Base-by-base conservation (phyloP, 2,797 vertebrate genomes). In the Coracias cyanogaster region DNA sequence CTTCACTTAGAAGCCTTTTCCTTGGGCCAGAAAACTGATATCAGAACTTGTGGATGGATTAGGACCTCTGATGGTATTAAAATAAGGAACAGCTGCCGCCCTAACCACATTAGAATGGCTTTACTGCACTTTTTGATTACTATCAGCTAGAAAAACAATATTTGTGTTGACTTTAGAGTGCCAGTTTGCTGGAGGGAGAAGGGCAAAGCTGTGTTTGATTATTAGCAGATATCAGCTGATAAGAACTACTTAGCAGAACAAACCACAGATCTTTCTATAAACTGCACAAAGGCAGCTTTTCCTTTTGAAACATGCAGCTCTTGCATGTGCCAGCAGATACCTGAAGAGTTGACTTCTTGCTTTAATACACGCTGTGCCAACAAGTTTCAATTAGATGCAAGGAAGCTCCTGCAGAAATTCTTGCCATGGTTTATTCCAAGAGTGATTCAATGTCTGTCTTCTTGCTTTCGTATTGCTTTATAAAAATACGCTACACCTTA, bases 61-160 rank as follows among this genome's bases (percentile, higher is more conserved):
- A 94, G 94, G 80, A 96, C 91, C 78, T 90, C 66, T 86, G 87
- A 95, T 73, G 91, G 61, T 78, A 97, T 92, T 97, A 96, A 97
- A 97, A 95, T 93, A 89, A 95, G 87, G 94, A 94, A 97, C 97
- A 98, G 97, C 97, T 97, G 97, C 80, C 94, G 93, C 58, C 28
- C 67, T 96, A 97, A 96, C 87, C 80, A 91, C 91, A 95, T 97
- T 95, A 96, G 71, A 86, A 77, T 84, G 81, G 94, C 92, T 95
- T 95, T 97, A 94, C 87, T 93, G 92, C 87, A 93, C 94, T 94
- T 97, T 91, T 91, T 95, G 93, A 97, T 97, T 91, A 84, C 84
- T 77, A 95, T 96, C 97, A 96, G 87, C 89, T 94, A 96, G 87
- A 88, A 94, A 95, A 95, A 54, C 67, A 72, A 26, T 66, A 67